Conservation (phyloP, 2,797 vertebrate species). For the Hypotaenidia philippensis region DNA sequence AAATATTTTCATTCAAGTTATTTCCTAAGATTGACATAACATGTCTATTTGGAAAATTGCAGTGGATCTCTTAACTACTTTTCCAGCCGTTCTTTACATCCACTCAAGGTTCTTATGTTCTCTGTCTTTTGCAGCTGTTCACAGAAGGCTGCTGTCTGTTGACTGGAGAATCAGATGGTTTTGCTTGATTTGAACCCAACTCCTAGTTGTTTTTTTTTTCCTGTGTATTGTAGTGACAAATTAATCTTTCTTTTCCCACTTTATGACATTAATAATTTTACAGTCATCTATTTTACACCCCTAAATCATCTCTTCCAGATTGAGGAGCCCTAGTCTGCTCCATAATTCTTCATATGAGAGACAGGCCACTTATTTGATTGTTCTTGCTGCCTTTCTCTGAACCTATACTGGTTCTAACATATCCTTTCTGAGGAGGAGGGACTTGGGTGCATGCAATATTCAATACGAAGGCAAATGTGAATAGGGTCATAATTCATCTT, state of each 20-base stretch:
- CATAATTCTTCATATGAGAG: not conserved
- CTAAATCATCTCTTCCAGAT: not conserved
- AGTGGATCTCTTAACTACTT: not conserved
- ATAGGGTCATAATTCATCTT: not conserved
- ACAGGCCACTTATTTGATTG: not conserved
- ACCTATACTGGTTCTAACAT: accelerated
- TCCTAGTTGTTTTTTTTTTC: not conserved
- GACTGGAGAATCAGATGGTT: not conserved
- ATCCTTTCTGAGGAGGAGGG: not conserved
- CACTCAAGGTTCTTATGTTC: not conserved
- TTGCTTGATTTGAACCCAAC: not conserved
- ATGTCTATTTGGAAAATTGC: not conserved
- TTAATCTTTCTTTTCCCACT: not conserved
- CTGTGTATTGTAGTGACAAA: not conserved
- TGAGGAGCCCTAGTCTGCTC: not conserved
- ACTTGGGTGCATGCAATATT: not conserved
- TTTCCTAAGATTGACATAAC: not conserved
- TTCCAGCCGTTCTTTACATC: not conserved
- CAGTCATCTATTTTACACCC: not conserved
- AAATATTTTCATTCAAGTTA: not conserved
- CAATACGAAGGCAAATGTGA: not conserved
- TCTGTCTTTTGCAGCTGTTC: not conserved
- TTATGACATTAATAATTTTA: not conserved
- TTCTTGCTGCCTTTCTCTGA: not conserved
- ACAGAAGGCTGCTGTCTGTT: not conserved